Evolutionary conservation across 2,113 vertebrate genomes (phyloP).

Genomic region (Heteronetta atricapilla): DNA sequence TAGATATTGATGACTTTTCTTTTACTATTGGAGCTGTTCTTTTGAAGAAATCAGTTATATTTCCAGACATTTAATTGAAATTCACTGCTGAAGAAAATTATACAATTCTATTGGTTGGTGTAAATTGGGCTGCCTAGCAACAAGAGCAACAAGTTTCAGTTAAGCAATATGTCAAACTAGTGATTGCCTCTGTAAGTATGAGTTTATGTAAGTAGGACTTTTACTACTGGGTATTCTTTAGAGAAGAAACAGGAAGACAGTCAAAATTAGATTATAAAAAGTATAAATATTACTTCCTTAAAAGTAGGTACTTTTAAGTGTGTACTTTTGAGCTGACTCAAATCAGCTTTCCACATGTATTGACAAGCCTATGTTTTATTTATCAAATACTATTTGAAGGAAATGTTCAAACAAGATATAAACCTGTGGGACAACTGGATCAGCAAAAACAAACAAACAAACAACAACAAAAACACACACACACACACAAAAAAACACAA

Average conservation of each 20-base stretch:
- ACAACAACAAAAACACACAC: too few relatives aligned
- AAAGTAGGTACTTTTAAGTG: neutral
- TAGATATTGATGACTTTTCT: constrained; percentile 28
- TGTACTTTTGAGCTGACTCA: neutral
- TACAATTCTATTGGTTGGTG: constrained; percentile 33
- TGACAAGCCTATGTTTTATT: constrained; percentile 8
- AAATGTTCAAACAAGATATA: neutral
- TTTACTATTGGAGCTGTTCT: constrained; percentile 27
- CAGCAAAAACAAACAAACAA: neutral
- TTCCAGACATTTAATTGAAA: constrained; percentile 63
- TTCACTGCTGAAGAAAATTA: neutral
- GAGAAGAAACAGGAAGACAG: neutral
- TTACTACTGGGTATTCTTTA: neutral
- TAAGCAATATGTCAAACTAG: neutral
- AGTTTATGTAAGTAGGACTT: neutral
- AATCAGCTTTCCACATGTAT: neutral
- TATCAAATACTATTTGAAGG: neutral
- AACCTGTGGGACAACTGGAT: neutral
- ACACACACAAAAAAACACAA: neutral
- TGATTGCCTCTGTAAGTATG: neutral
- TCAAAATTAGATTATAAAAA: neutral
- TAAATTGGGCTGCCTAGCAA: constrained; percentile 64
- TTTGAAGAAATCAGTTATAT: constrained; percentile 50
- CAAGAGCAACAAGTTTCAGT: constrained; percentile 53
- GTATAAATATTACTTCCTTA: neutral